These are phyloP conservation scores for Drosophila fulvimacula DNA, from an alignment of 2,888 invertebrate species.

Conservation along the genomic window DNA sequence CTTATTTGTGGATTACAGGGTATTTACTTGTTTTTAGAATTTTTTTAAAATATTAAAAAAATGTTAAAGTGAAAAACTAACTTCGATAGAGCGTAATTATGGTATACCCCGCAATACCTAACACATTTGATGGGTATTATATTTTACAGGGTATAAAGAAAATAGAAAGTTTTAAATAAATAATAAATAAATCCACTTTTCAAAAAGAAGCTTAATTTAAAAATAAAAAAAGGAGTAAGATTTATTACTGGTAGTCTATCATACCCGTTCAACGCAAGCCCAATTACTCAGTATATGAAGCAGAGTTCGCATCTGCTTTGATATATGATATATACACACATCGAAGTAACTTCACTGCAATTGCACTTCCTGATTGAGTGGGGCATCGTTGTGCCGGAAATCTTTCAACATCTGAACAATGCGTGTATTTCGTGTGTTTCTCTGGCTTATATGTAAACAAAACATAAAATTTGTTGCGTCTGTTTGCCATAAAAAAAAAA, in stretches of 20 bases:
- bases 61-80: neutral
- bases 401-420: slow-evolving; percentile 55
- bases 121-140: neutral
- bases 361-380: slow-evolving; percentile 54
- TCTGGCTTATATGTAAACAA: slow-evolving; percentile 57
- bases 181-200: no score
- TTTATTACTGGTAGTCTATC: no score
- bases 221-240: no score
- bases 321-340: neutral
- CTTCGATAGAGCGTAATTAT: neutral
- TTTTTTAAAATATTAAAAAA: neutral
- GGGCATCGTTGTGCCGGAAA: slow-evolving; percentile 52
- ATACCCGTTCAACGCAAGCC: neutral
- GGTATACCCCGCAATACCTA: neutral
- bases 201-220: no score
- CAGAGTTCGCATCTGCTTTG: slow-evolving; percentile 3
- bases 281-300: neutral
- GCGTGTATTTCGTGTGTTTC: slow-evolving; percentile 28
- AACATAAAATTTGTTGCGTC: slow-evolving; percentile 59
- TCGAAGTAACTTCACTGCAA: slow-evolving; percentile 4
- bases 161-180: neutral
- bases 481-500: slow-evolving; percentile 61
- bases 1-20: neutral
- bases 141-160: neutral
- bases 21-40: neutral